phyloP scores from a whole-genome alignment of 2,113 vertebrate species.

The Podocnemis expansa region DNA sequence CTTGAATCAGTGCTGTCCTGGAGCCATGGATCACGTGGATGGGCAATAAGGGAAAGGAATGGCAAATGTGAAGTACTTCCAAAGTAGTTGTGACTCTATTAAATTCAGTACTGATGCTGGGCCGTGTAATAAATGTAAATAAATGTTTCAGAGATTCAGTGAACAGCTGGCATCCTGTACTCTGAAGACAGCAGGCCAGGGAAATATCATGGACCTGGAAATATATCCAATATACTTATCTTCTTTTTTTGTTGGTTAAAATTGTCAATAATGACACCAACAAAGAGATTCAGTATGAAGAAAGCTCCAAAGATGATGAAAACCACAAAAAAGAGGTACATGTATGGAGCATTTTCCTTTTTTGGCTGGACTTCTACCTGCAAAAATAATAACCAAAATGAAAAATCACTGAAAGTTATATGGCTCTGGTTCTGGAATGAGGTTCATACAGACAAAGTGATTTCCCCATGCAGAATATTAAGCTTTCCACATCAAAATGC shows the following conservation, averaged over 20 bases:
- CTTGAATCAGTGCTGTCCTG: not conserved
- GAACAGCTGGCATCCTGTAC: not conserved
- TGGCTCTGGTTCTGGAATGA: not conserved
- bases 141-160: not conserved
- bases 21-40: not conserved
- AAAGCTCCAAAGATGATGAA: conserved; percentile 83
- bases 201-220: not conserved
- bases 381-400: not conserved
- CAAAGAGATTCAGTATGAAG: conserved; percentile 83
- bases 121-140: not conserved
- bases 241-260: conserved; percentile 85
- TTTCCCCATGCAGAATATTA: not conserved
- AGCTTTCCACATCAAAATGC: not conserved
- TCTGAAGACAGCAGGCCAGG: not conserved
- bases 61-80: not conserved
- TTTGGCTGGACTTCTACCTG: conserved; percentile 73
- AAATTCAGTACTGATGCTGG: not conserved
- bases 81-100: not conserved
- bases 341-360: conserved; percentile 69
- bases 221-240: conserved; percentile 71
- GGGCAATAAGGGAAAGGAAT: not conserved
- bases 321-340: conserved; percentile 80
- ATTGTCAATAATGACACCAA: conserved; percentile 84
- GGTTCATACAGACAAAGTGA: not conserved
- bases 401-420: not conserved